Evolutionary conservation across 2,797 vertebrate species (phyloP).

Genomic region (Paguma larvata): DNA sequence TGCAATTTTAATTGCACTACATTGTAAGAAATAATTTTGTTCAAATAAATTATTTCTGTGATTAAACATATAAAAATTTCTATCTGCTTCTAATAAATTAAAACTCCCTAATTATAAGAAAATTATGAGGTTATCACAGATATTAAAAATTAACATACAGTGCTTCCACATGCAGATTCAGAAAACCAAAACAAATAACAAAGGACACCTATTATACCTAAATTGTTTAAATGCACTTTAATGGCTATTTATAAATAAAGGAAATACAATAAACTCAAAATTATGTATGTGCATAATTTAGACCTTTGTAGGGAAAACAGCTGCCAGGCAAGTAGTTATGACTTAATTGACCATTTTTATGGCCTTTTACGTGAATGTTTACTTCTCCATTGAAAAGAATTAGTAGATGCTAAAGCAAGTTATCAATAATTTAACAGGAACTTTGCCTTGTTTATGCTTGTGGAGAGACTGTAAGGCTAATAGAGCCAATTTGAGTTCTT

Average conservation of each 20-base stretch:
- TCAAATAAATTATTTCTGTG: neutral
- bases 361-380: conserved; percentile 25
- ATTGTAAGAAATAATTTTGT: neutral
- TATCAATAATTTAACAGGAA: conserved; percentile 71
- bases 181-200: neutral
- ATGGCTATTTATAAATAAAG: neutral
- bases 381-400: conserved; percentile 55
- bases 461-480: conserved; percentile 20
- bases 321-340: neutral
- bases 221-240: conserved; percentile 41
- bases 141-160: neutral
- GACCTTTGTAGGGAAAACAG: neutral
- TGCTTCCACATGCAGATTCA: neutral
- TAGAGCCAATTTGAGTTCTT: conserved; percentile 49
- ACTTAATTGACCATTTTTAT: conserved; percentile 63
- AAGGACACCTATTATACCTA: neutral
- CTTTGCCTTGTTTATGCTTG: conserved; percentile 50
- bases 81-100: neutral
- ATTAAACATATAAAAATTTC: neutral
- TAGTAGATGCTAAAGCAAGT: neutral
- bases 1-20: neutral
- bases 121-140: neutral
- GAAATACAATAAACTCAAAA: neutral
- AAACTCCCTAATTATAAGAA: neutral
- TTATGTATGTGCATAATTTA: conserved; percentile 40